Base-by-base conservation (phyloP, 2,113 vertebrate species). In the Charadrius vociferus region DNA sequence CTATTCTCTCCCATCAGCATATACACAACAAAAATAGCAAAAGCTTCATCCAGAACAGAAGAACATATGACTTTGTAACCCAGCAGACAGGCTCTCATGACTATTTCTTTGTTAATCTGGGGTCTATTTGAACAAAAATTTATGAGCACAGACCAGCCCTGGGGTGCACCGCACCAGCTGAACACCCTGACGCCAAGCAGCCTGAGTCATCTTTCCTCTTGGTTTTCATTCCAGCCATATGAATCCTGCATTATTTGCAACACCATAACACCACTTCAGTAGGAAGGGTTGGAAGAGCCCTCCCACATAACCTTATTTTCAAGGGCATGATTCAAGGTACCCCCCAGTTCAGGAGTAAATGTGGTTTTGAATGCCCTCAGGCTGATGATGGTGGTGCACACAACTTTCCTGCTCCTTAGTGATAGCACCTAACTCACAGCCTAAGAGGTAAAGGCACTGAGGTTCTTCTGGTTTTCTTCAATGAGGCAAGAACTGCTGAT, bases 111-210 rank as follows among this genome's bases (percentile, higher is more conserved):
- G 81, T 93, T 34, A 67, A 78, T 41, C 36, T 36, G 47, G 6
- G 4, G 9, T 72, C 30, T 85, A 19, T 72, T 58, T 91, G 65
- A 81, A 62, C 17, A 36, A 83, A 77, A 72, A 86, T 41, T 34
- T 63, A 47, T 80, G 39, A 41, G 32, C 3, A 1, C 15, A 66
- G 37, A 58, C 14, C 21, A 62, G 43, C 26, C 39, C 36, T 3
- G 3, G 41, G 23, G 23, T 75, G 19, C 21, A 43, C 14, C 0
- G 0, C 39, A 49, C 21, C 30, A 52, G 43, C 24, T 58, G 67
- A 88, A 70, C 13, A 29, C 24, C 30, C 49, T 80, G 36, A 80
- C 56, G 52, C 22, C 1, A 0, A 68, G 66, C 7, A 77, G 23
- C 15, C 30, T 86, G 39, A 88, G 55, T 66, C 45, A 58, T n/a